phyloP scores from a whole-genome alignment of 2,888 invertebrate genomes.

The Sialis lutaria region DNA sequence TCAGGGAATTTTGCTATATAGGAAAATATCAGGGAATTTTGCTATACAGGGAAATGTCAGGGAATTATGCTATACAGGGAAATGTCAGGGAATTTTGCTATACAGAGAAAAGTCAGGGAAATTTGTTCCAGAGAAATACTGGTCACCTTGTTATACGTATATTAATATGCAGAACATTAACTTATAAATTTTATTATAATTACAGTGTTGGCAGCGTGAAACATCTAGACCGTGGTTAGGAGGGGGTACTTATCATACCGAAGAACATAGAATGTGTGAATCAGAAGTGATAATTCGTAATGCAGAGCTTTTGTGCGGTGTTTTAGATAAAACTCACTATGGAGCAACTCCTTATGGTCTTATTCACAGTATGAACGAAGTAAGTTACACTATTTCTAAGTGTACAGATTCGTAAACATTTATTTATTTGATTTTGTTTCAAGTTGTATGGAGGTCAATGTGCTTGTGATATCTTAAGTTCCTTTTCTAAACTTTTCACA shows the following conservation, averaged over 20 bases:
- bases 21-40: too few species aligned
- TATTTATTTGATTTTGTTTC: constrained; percentile 12
- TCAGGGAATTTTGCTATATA: too few species aligned
- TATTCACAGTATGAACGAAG: constrained; percentile 86
- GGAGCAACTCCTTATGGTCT: constrained; percentile 91
- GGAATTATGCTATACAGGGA: too few species aligned
- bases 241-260: constrained; percentile 41
- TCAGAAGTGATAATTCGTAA: constrained; percentile 75
- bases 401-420: background rate
- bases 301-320: constrained; percentile 79
- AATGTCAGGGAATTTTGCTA: too few species aligned
- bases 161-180: background rate
- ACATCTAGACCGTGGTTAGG: constrained; percentile 39
- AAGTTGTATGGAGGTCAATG: constrained; percentile 78
- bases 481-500: constrained; percentile 85
- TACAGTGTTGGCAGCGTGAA: constrained; percentile 33
- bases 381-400: constrained; percentile 15
- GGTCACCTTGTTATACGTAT: background rate
- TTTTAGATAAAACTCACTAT: constrained; percentile 92
- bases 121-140: too few species aligned
- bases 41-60: too few species aligned
- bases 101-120: too few species aligned
- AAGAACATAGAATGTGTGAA: constrained; percentile 60
- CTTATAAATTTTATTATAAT: background rate
- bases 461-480: constrained; percentile 67